A percentile compares a stretch with the other conserved stretches of the same genome.
Evolutionary conservation across 1,140 invertebrate genomes (phyloP).

Genomic region (Drosophila rufa): DNA sequence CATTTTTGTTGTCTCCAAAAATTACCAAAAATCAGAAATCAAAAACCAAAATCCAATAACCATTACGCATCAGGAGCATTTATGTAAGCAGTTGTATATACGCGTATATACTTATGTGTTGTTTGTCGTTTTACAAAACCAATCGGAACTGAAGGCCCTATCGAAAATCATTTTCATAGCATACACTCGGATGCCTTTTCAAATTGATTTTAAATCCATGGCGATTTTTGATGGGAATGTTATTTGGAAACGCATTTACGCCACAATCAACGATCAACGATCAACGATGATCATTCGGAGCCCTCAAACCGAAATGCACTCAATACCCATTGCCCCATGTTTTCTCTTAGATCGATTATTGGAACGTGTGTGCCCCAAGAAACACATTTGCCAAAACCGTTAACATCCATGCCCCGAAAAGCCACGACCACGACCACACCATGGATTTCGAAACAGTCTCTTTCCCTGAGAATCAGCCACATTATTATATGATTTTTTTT

Average conservation of each 20-base stretch:
- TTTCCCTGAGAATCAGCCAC: conserved; percentile 1
- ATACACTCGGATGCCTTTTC: background rate
- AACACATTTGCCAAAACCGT: conserved; percentile 24
- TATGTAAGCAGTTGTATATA: background rate
- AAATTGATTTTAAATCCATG: background rate
- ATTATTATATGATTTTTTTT: background rate
- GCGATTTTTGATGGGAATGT: conserved; percentile 4
- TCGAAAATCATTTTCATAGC: background rate
- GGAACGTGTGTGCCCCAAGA: conserved; percentile 41
- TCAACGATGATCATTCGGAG: background rate
- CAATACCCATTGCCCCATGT: conserved; percentile 15
- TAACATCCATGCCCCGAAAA: conserved; percentile 2
- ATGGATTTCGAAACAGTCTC: conserved; percentile 2
- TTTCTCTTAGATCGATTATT: conserved; percentile 5
- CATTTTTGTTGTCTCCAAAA: background rate
- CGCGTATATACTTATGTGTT: background rate
- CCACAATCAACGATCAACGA: conserved; percentile 3
- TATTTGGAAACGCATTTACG: background rate
- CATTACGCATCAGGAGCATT: conserved; percentile 1
- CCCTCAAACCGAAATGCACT: background rate
- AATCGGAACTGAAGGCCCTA: background rate
- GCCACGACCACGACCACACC: background rate
- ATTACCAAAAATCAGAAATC: background rate
- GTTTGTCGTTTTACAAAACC: background rate
- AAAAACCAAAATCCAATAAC: background rate